These are phyloP conservation scores for Baryphthengus martii DNA, from an alignment of 2,113 vertebrate species.

Conservation along the genomic window DNA sequence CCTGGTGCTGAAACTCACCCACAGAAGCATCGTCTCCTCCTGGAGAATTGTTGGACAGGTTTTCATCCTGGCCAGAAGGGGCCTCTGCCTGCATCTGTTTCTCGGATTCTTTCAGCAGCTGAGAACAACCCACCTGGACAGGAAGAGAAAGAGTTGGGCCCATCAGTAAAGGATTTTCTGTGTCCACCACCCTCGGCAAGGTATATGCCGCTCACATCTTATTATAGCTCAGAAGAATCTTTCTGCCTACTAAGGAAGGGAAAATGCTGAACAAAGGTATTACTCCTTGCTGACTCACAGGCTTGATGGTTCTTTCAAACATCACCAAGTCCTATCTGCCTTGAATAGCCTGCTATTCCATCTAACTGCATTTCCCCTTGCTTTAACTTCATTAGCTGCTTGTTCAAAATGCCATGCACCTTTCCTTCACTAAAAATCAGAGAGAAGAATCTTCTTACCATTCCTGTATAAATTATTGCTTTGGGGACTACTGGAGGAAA, in stretches of 20 bases:
- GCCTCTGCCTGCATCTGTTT: slow-evolving; percentile 70
- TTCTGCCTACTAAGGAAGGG: not conserved
- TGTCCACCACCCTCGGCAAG: not conserved
- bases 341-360: not conserved
- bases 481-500: not conserved
- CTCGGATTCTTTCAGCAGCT: slow-evolving; percentile 78
- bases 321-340: not conserved
- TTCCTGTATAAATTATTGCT: not conserved
- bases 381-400: not conserved
- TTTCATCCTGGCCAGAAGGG: slow-evolving; percentile 63
- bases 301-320: not conserved
- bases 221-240: not conserved
- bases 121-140: slow-evolving; percentile 77
- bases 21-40: slow-evolving; percentile 62
- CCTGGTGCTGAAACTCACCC: slow-evolving; percentile 60
- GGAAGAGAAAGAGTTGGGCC: not conserved
- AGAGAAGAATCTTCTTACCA: not conserved
- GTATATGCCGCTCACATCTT: not conserved
- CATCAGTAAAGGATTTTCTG: not conserved
- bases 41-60: slow-evolving; percentile 61
- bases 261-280: not conserved
- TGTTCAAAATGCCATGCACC: not conserved
- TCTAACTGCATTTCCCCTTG: not conserved
- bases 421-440: not conserved
- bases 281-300: not conserved